Evolutionary conservation across 2,797 vertebrate species (phyloP).

Genomic region (Macrochelys suwanniensis): DNA sequence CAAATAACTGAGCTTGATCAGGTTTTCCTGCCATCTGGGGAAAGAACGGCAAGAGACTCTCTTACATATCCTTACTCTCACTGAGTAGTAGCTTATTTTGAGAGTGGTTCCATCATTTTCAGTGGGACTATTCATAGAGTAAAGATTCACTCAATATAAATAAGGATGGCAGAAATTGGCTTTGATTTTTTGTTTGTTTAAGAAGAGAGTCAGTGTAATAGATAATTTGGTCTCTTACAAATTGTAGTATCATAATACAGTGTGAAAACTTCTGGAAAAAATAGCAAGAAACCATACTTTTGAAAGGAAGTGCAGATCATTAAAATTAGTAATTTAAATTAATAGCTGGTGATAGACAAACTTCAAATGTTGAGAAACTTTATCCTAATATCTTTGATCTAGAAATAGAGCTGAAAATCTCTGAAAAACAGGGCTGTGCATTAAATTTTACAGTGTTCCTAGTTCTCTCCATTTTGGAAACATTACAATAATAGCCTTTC

Average conservation of each 20-base stretch:
- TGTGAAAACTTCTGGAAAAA: neutral
- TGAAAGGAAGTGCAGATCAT: neutral
- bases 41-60: no score
- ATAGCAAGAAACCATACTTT: neutral
- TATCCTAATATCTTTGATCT: constrained; percentile 21
- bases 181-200: neutral
- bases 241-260: neutral
- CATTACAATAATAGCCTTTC: constrained; percentile 10
- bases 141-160: neutral
- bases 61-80: no score
- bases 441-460: neutral
- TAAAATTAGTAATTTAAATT: neutral
- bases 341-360: neutral
- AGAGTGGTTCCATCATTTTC: neutral
- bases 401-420: neutral
- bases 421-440: neutral
- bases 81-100: neutral
- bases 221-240: neutral
- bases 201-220: neutral
- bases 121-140: neutral
- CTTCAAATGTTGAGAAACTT: constrained; percentile 13
- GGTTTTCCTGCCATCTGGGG: no score
- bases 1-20: no score
- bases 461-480: neutral
- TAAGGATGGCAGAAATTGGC: neutral